Conservation (phyloP, 2,797 vertebrate species). For the Onychomys torridus region DNA sequence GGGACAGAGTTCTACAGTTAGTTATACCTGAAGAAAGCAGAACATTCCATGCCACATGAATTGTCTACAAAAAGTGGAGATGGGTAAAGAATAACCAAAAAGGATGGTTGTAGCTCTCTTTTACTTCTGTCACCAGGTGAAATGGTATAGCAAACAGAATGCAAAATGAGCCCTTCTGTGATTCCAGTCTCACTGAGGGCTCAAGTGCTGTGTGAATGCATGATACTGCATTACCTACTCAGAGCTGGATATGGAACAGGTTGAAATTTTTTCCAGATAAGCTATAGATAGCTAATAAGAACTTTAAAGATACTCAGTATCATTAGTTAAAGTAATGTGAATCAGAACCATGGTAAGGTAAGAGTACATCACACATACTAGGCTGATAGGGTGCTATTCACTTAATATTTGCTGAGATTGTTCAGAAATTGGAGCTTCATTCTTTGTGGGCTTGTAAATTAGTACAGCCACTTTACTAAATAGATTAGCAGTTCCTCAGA, state of each 20-base stretch:
- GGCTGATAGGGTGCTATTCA: neutral
- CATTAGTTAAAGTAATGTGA: neutral
- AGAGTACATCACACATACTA: neutral
- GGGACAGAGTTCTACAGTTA: neutral
- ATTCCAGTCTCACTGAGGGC: neutral
- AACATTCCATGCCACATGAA: neutral
- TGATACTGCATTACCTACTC: neutral
- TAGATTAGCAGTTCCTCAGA: neutral
- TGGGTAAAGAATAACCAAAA: neutral
- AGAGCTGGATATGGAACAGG: neutral
- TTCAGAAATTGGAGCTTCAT: neutral
- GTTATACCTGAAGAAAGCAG: neutral
- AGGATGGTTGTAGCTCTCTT: neutral
- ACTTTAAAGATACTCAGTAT: neutral
- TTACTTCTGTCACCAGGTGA: neutral
- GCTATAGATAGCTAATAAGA: neutral
- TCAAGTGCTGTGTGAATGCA: neutral
- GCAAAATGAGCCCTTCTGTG: neutral
- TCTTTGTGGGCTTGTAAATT: neutral
- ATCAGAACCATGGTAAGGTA: neutral
- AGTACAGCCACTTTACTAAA: neutral
- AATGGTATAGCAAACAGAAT: neutral
- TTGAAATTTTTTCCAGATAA: slow-evolving; percentile 37
- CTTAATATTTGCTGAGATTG: neutral
- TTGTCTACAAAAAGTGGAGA: neutral